Evolutionary conservation across 2,888 invertebrate genomes (phyloP).

Genomic region (Argyra leucocephala): DNA sequence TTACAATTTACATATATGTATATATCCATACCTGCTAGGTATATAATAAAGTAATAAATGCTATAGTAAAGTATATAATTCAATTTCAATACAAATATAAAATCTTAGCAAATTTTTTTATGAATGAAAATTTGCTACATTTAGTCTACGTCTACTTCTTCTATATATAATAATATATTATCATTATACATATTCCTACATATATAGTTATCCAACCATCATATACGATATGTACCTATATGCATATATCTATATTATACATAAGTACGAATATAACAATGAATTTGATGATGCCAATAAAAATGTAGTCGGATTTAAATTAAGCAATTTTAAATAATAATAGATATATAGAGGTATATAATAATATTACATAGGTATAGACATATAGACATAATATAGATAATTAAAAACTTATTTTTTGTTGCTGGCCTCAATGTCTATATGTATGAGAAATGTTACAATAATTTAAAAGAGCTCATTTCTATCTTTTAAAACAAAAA

Average conservation of each 20-base stretch:
- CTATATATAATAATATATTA: too few relatives aligned
- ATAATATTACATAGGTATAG: not conserved
- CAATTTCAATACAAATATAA: not conserved
- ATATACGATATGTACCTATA: too few relatives aligned
- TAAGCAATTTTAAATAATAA: not conserved
- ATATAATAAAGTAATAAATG: too few relatives aligned
- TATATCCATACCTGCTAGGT: not conserved
- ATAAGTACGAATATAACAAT: not conserved
- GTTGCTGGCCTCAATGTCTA: too few relatives aligned
- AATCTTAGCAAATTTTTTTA: not conserved
- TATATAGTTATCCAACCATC: too few relatives aligned
- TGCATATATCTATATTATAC: too few relatives aligned
- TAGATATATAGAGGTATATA: not conserved
- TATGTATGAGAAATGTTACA: too few relatives aligned
- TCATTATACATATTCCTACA: too few relatives aligned
- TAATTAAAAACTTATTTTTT: not conserved
- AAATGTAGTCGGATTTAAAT: not conserved
- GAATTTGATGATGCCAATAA: not conserved
- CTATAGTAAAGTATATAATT: too few relatives aligned
- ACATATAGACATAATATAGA: not conserved
- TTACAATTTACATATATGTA: not conserved
- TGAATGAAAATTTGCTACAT: not conserved
- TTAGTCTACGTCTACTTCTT: not conserved
- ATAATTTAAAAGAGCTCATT: too few relatives aligned
- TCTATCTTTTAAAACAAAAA: too few relatives aligned